A percentile compares a stretch with the other conserved stretches of the same genome.
Evolutionary conservation across 2,113 vertebrate genomes (phyloP).

Genomic region (Circaetus cinerascens): DNA sequence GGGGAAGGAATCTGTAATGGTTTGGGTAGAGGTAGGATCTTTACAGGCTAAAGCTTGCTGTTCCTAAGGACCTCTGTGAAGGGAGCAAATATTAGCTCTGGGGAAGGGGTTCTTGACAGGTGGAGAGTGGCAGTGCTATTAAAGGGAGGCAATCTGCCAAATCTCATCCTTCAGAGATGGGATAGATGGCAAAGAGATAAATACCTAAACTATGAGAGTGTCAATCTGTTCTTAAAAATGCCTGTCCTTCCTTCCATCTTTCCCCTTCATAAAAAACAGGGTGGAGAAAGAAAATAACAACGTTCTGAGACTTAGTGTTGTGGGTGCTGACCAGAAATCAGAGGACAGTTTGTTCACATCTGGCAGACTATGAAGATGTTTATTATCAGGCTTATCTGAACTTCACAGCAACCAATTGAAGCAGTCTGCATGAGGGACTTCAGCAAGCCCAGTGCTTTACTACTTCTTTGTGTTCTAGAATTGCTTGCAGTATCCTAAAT

Average conservation of each 20-base stretch:
- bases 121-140: neutral
- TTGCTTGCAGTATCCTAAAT: neutral
- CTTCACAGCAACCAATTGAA: neutral
- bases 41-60: neutral
- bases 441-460: neutral
- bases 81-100: neutral
- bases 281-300: neutral
- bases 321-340: neutral
- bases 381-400: neutral
- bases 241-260: neutral
- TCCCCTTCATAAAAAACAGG: neutral
- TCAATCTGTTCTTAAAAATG: neutral
- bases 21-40: neutral
- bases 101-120: neutral
- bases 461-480: neutral
- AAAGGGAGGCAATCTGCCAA: neutral
- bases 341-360: neutral
- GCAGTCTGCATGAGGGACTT: neutral
- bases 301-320: neutral
- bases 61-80: neutral
- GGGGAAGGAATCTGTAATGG: neutral
- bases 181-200: neutral
- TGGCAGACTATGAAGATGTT: neutral
- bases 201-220: rapidly evolving
- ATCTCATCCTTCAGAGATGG: neutral